Evolutionary conservation across 2,113 vertebrate genomes (phyloP), one percentile per base, ranked within the genome.

Genomic region (Saccopteryx bilineata): DNA sequence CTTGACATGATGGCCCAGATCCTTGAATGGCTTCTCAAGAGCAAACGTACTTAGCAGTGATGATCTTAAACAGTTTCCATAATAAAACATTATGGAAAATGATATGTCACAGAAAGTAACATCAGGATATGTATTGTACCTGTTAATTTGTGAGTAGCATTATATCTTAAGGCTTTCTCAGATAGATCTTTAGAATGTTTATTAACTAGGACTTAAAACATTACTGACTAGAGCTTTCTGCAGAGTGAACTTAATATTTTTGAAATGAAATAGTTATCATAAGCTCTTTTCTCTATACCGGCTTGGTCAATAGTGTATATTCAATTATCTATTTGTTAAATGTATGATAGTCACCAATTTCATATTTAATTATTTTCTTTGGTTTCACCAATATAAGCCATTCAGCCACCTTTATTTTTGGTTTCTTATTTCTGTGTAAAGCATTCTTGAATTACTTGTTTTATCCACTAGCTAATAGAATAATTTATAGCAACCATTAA

Each of bases 401-500:
- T 75, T 63, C 23, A 92, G 74, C 15, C 33, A 48, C 46, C 19
- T 68, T 92, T 93, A 48, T 91, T 78, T 91, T 15, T 90, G 31
- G 19, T 74, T 95, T 75, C 50, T 85, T 60, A 90, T 61, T 90
- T 48, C 31, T 82, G 8, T 81, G 7, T 84, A 76, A 90, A 91
- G 5, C 48, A 50, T 81, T 96, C 50, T 93, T 96, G 23, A 96
- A 61, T 91, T 93, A 87, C 72, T 91, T 87, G 13, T 23, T 90
- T 93, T 61, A 78, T 66, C 46, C 12, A 82, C 14, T 87, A 74
- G 26, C 68, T 88, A 94, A 61, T 26, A 91, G 33, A 91, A n/a
- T 88, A 80, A 84, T 87, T 90, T 97, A 89, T 54, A 86, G 17
- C 28, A 85, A 6, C 18, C 6, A 58, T 75, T 91, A 90, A 76